These are phyloP conservation scores for Zhengitettix transpicula DNA, from an alignment of 2,888 invertebrate species.

Conservation along the genomic window DNA sequence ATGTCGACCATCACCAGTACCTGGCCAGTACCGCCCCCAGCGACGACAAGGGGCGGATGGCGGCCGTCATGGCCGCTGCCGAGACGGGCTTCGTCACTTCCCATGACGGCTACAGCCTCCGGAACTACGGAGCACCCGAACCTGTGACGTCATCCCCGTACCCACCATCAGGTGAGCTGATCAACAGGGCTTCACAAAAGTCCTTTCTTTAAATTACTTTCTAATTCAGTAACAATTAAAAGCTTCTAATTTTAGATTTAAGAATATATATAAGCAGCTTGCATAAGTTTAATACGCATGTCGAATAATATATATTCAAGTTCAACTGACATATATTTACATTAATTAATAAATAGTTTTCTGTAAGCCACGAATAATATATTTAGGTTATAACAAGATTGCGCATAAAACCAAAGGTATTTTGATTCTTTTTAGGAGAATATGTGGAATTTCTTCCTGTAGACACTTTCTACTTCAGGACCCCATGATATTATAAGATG, in stretches of 20 bases:
- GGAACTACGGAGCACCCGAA: constrained; percentile 55
- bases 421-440: no score
- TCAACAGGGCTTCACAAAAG: constrained; percentile 14
- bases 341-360: no score
- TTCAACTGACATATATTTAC: no score
- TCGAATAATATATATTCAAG: no score
- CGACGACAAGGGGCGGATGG: constrained; percentile 50
- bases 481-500: no score
- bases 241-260: background rate
- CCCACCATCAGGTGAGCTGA: constrained; percentile 57
- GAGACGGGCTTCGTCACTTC: constrained; percentile 44
- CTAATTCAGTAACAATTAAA: background rate
- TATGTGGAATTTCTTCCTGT: no score
- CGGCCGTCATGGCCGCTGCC: constrained; percentile 34
- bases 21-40: constrained; percentile 30
- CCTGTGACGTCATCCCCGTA: constrained; percentile 59
- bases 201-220: background rate
- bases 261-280: no score
- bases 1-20: constrained; percentile 35
- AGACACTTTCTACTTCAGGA: no score
- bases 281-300: no score
- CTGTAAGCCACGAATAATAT: no score
- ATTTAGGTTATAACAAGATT: no score
- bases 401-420: no score
- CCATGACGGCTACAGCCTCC: constrained; percentile 57